Evolutionary conservation across 2,888 invertebrate species (phyloP).

Genomic region (Cinara cedri): DNA sequence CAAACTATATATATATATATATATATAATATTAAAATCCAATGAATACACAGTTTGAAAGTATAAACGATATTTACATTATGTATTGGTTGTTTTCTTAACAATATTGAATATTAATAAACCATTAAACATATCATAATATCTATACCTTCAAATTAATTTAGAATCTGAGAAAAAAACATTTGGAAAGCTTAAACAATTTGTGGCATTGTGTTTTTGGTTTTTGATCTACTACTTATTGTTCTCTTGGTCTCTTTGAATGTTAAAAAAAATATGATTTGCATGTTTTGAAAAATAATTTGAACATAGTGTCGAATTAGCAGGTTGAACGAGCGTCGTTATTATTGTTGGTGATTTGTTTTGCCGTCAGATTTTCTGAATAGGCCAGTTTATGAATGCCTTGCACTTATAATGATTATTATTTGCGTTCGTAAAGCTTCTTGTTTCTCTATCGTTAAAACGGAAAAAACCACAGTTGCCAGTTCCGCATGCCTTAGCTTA

Average conservation of each 20-base stretch:
- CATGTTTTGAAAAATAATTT: constrained; percentile 56
- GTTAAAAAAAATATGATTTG: constrained; percentile 51
- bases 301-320: constrained; percentile 54
- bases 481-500: constrained; percentile 42
- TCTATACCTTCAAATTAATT: constrained; percentile 32
- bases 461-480: constrained; percentile 42
- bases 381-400: constrained; percentile 48
- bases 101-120: constrained; percentile 27
- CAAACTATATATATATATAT: no score
- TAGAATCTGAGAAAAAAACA: constrained; percentile 20
- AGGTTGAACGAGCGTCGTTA: constrained; percentile 55
- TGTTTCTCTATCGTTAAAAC: constrained; percentile 49
- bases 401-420: constrained; percentile 55
- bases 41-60: not conserved
- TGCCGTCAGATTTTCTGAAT: constrained; percentile 55
- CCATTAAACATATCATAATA: no score
- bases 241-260: constrained; percentile 43
- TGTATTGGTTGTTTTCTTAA: not conserved
- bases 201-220: constrained; percentile 41
- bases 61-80: not conserved
- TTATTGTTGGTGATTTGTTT: constrained; percentile 55
- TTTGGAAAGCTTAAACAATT: constrained; percentile 48
- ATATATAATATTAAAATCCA: no score
- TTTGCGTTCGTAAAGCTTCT: constrained; percentile 53
- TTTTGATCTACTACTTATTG: constrained; percentile 55